phyloP scores from a whole-genome alignment of 2,888 invertebrate genomes.

The Synergus umbraculus region DNA sequence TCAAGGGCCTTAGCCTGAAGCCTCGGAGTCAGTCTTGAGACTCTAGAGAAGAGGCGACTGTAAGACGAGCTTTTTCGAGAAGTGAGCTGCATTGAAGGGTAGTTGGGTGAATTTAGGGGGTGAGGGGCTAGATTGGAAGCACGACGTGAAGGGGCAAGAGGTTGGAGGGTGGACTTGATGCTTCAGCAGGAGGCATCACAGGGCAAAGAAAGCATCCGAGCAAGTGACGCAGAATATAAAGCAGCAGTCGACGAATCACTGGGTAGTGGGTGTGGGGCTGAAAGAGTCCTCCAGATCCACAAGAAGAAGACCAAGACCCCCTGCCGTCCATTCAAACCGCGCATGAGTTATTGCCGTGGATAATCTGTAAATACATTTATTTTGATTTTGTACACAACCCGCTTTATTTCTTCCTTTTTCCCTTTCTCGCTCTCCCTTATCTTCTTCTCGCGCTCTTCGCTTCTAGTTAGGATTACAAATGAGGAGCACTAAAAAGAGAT shows the following conservation, averaged over 20 bases:
- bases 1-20: constrained; percentile 73
- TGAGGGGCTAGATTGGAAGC: constrained; percentile 40
- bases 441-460: constrained; percentile 13
- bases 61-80: constrained; percentile 56
- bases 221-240: constrained; percentile 74
- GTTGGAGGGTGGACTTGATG: constrained; percentile 43
- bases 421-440: neutral
- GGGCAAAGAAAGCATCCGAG: constrained; percentile 57
- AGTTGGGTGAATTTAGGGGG: constrained; percentile 7
- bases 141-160: constrained; percentile 46
- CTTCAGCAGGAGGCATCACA: constrained; percentile 54
- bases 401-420: constrained; percentile 60
- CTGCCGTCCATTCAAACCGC: constrained; percentile 75
- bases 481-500: neutral
- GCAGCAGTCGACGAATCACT: constrained; percentile 68
- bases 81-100: constrained; percentile 48
- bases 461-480: constrained; percentile 28
- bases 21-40: constrained; percentile 57
- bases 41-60: constrained; percentile 51
- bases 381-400: constrained; percentile 74
- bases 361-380: constrained; percentile 77
- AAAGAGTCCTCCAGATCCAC: constrained; percentile 48
- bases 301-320: constrained; percentile 72
- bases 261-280: constrained; percentile 52
- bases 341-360: constrained; percentile 73